Evolutionary conservation across 64 coral and sea anemone genomes (phyloP), one percentile per base, ranked within the genome.

Genomic region (Dendronephthya gigantea): DNA sequence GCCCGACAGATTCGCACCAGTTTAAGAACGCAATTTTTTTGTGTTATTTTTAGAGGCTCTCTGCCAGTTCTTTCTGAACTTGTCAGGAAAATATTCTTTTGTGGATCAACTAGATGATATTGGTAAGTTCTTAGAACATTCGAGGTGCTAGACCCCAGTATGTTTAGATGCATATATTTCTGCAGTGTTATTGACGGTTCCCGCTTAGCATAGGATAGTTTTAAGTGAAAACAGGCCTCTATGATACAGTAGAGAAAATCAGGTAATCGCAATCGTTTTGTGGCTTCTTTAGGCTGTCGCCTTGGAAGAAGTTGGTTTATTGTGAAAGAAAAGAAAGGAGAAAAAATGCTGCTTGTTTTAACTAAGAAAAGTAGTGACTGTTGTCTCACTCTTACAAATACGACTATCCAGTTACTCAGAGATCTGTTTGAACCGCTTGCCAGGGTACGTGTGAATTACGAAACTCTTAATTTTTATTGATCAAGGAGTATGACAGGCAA

Each of bases 281-380:
- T n/a, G 0, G 25, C 25, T 9, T 23, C 16, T n/a, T n/a, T 5
- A 79, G 72, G 72, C 15, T 79, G 72, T 34, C n/a, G 72, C 10
- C 72, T 79, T 29, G 72, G 31, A 34, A 79, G 72, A 19, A 79
- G 72, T 79, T 79, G 72, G 72, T 79, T 79, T 79, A 79, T 79
- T 79, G 72, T 79, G 2, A 79, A 79, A 79, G 72, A 79, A 79
- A 39, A 4, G 9, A 79, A 19, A 34, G 15, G 30, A 12, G 31
- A 79, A 3, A 79, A 79, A 19, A 35, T 11, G 36, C 29, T 79
- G 36, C 36, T 79, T 9, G 36, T 79, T 79, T 35, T 79, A 79
- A 79, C 72, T 2, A 79, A 79, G 72, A 79, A 79, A 34, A 79
- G 72, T 35, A 10, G 30, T 36, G 72, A 79, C 36, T 79, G 72